Conservation (phyloP, 2,888 invertebrate species). For the Eupithecia exiguata region DNA sequence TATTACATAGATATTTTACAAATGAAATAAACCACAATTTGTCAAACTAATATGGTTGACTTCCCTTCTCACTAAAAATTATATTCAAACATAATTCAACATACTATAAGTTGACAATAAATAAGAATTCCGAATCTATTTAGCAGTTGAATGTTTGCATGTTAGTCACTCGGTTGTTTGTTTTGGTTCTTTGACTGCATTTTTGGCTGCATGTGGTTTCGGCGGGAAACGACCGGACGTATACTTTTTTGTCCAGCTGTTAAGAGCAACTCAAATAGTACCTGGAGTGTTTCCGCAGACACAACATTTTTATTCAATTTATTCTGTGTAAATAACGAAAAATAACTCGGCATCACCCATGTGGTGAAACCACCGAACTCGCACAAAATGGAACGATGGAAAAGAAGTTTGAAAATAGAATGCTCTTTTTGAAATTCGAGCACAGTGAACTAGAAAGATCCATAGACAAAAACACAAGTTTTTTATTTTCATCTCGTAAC, state of each 20-base stretch:
- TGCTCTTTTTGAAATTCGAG: slow-evolving; percentile 38
- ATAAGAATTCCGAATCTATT: slow-evolving; percentile 13
- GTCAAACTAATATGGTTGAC: not conserved
- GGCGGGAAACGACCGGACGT: slow-evolving; percentile 67
- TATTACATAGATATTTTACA: not conserved
- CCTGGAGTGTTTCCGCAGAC: slow-evolving; percentile 52
- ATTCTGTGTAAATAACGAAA: slow-evolving; percentile 36
- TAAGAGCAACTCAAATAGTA: slow-evolving; percentile 74
- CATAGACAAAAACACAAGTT: slow-evolving; percentile 47
- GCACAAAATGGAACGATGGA: not conserved
- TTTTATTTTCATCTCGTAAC: slow-evolving; percentile 49
- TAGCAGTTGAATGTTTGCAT: slow-evolving; percentile 65
- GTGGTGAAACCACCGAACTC: slow-evolving; percentile 20
- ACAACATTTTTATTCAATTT: slow-evolving; percentile 46
- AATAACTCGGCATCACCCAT: not conserved
- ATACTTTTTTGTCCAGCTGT: slow-evolving; percentile 60
- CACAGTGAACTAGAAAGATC: slow-evolving; percentile 38
- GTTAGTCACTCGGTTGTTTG: slow-evolving; percentile 68
- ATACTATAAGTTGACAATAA: not conserved
- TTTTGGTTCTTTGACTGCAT: slow-evolving; percentile 71
- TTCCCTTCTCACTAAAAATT: not conserved
- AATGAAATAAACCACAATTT: not conserved
- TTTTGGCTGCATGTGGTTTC: slow-evolving; percentile 68
- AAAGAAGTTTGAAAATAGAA: slow-evolving; percentile 9
- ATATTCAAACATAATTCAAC: not conserved